phyloP scores from a whole-genome alignment of 2,113 vertebrate genomes.

The Mixornis gularis region DNA sequence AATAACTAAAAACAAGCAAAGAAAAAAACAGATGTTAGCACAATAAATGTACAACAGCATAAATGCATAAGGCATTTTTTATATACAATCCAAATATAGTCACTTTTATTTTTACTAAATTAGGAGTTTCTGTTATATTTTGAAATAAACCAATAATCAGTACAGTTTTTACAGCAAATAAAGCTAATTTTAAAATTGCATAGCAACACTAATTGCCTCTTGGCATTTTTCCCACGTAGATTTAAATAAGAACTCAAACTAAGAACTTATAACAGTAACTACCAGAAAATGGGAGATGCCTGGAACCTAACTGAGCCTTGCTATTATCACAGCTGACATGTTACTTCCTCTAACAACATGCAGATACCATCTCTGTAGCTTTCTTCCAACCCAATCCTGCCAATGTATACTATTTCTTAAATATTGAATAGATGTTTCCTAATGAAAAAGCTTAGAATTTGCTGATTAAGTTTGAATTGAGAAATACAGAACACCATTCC shows the following conservation, averaged over 20 bases:
- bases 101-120: not conserved
- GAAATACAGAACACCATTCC: not conserved
- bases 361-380: not conserved
- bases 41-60: not conserved
- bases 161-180: conserved; percentile 6
- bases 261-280: not conserved
- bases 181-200: conserved; percentile 28
- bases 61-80: not conserved
- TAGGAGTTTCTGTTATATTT: not conserved
- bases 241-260: not conserved
- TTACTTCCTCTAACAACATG: not conserved
- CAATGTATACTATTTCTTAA: not conserved
- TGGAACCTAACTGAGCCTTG: not conserved
- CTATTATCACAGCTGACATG: not conserved
- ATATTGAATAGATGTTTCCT: not conserved
- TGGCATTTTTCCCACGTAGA: not conserved
- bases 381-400: not conserved
- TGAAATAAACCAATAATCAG: conserved; percentile 2
- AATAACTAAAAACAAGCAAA: not conserved
- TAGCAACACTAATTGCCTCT: not conserved
- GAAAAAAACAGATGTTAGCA: not conserved
- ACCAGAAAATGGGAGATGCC: not conserved
- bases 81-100: not conserved
- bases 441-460: not conserved
- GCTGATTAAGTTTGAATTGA: not conserved